Conservation (phyloP, 2,797 vertebrate species). For the Megaceryle alcyon region DNA sequence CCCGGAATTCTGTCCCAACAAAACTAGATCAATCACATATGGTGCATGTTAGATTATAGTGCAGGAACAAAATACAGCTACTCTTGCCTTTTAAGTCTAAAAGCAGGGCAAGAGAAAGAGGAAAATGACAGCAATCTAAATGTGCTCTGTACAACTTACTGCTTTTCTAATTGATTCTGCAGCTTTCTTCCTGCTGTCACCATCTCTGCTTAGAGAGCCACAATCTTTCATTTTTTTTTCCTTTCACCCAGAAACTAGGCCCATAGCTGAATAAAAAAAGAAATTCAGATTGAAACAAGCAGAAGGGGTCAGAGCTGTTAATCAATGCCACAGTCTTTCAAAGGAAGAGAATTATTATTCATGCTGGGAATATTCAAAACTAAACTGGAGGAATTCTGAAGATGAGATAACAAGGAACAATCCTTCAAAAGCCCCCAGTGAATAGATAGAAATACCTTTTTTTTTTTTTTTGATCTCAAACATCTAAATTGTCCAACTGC, state of each 20-base stretch:
- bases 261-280: background rate
- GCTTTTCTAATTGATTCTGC: background rate
- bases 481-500: background rate
- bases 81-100: background rate
- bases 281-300: background rate
- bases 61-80: background rate
- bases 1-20: background rate
- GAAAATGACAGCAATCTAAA: background rate
- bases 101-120: background rate
- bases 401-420: background rate
- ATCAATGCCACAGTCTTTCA: background rate
- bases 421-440: background rate
- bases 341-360: background rate
- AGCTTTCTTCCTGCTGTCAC: background rate
- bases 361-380: background rate
- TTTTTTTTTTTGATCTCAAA: background rate
- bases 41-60: background rate
- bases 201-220: background rate
- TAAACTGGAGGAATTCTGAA: background rate
- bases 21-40: background rate
- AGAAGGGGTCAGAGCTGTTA: background rate
- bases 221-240: background rate
- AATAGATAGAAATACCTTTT: constrained; percentile 33
- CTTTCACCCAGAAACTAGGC: background rate
- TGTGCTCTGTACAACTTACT: background rate